A percentile compares a stretch with the other conserved stretches of the same genome.
phyloP scores from a whole-genome alignment of 2,888 invertebrate species.

The Cataglyphis altisquamis region DNA sequence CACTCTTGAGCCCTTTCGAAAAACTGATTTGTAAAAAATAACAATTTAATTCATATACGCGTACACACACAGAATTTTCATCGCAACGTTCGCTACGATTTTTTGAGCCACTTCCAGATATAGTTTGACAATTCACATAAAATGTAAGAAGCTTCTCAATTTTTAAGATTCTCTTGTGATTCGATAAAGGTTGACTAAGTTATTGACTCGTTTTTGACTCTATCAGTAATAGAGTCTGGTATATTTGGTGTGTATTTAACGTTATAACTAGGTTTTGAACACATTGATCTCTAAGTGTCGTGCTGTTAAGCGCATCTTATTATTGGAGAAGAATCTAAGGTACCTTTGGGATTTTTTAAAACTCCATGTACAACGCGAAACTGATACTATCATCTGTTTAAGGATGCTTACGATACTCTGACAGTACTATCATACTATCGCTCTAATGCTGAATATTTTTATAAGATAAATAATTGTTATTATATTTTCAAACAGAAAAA shows the following conservation, averaged over 20 bases:
- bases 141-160: background rate
- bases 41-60: slow-evolving; percentile 4
- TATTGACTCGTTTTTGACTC: background rate
- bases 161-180: background rate
- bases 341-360: slow-evolving; percentile 57
- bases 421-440: slow-evolving; percentile 1
- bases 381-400: background rate
- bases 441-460: background rate
- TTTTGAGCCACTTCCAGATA: slow-evolving; percentile 7
- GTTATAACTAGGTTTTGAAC: slow-evolving; percentile 78
- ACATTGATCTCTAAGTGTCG: slow-evolving; percentile 78
- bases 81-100: background rate
- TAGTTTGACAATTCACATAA: background rate
- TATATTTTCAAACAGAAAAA: background rate
- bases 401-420: slow-evolving; percentile 20
- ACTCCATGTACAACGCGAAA: slow-evolving; percentile 38
- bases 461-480: background rate
- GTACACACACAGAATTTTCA: slow-evolving; percentile 1
- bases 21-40: slow-evolving; percentile 17
- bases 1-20: background rate
- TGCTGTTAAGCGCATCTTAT: slow-evolving; percentile 76
- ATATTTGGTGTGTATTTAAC: slow-evolving; percentile 67
- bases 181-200: background rate
- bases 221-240: background rate
- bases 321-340: slow-evolving; percentile 72